Base-by-base conservation (phyloP, 1,140 invertebrate species). In the Dendroctonus ponderosae region DNA sequence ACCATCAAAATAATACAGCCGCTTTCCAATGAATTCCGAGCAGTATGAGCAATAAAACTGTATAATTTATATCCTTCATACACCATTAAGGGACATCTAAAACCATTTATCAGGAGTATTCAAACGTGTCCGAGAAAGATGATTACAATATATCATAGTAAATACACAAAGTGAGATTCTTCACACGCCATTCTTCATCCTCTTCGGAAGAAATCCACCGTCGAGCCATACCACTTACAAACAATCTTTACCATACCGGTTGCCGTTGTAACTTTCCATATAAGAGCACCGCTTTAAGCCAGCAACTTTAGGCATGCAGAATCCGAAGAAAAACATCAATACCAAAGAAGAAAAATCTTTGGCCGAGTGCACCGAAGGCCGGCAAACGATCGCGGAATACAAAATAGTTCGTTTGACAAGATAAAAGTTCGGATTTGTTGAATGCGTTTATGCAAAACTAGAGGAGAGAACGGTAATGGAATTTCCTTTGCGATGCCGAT, bases 381-480 rank as follows among this genome's bases (percentile, higher is more conserved):
- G 9, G 50, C 42, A 41, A 51, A 54, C 51, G 51, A 44, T 26
- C 51, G 62, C 42, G n/a, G 62, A 52, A 63, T 63, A 63, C 62
- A 9, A 63, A 63, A 63, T 56, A 54, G 62, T 63, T 63, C 26
- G 15, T 48, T 56, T 46, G 62, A 64, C 52, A 65, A 65, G 62
- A 65, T 57, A 65, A 65, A 65, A 65, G 37, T 64, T 64, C 40
- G 26, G 37, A 46, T 57, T 54, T 41, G 53, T 57, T 57, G 53
- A 57, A 56, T 65, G 57, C 53, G 44, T 65, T 65, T 65, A 65
- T 65, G 62, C 62, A 65, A 65, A 65, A 57, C 62, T 50, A 49
- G 41, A 62, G 49, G 48, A 42, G 37, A 39, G 44, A 65, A 57
- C 62, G 62, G 52, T 57, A 65, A 57, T 65, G 53, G 52, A 65